Evolutionary conservation across 2,888 invertebrate genomes (phyloP), one percentile per base, ranked within the genome.

Genomic region (Philereme vetulata): DNA sequence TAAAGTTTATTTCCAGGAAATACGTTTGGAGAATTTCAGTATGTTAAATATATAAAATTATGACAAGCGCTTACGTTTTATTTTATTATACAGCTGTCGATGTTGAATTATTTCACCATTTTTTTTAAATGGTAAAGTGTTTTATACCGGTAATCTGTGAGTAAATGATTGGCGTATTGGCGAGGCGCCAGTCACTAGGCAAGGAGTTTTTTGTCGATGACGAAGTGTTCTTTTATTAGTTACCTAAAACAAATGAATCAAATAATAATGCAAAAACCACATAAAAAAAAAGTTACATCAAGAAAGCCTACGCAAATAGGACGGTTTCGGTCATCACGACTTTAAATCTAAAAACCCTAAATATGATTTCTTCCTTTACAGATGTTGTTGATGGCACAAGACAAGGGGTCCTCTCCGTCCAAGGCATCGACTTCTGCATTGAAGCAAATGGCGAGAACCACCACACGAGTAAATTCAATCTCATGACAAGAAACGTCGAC

Each of bases 401-500:
- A 9, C 86, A 88, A 67, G 93, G 93, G 33, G 95, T 97, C 58
- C 88, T 97, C 56, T 94, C 95, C 8, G 94, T 97, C 5, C 92
- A 94, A 71, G 93, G 93, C 60, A 95, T 97, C 60, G 96, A 98
- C 81, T 94, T 95, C 54, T 95, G 95, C 74, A 89, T 95, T 54
- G 90, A 93, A 5, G 93, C 94, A 44, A 98, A 98, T 84, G 96
- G 96, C 6, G 92, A 93, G 44, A 93, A 93, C 62, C 98, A 98
- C 81, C 94, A 95, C 78, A 98, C 98, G 0, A 94, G 93, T 74
- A 95, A 95, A 77, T 98, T 95, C 82, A 95, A 96, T 74, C 84
- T 96, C 72, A 96, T 96, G 95, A 93, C 92, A 61, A 92, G 94
- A 56, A 77, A 76, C n/a, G 85, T 82, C 51, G 88, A 88, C 76